A percentile compares a stretch with the other conserved stretches of the same genome.
These are phyloP conservation scores for Silurus asotus DNA, from an alignment of 2,113 vertebrate species.

Conservation along the genomic window DNA sequence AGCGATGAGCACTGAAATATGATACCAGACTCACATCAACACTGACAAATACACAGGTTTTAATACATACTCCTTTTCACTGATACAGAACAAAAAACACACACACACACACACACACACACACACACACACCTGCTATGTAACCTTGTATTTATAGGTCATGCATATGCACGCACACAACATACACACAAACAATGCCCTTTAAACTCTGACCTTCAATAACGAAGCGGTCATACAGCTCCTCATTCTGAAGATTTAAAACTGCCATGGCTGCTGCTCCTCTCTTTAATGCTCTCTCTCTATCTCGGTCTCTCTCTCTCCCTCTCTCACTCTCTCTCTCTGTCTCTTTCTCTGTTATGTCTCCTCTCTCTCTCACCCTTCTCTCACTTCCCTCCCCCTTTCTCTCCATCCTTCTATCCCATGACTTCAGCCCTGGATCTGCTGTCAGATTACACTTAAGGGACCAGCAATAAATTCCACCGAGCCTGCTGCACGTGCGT, in stretches of 20 bases:
- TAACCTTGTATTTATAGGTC: not conserved
- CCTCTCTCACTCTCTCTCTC: not conserved
- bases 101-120: not conserved
- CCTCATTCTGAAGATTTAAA: conserved; percentile 69
- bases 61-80: not conserved
- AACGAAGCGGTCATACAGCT: conserved; percentile 63
- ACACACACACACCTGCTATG: not conserved
- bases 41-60: not conserved
- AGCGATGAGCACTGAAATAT: not conserved
- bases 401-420: conserved; percentile 46
- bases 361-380: not conserved
- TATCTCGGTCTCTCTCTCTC: not conserved
- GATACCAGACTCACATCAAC: not conserved
- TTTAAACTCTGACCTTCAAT: conserved; percentile 67
- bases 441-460: conserved; percentile 56
- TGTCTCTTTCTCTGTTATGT: not conserved
- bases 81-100: not conserved
- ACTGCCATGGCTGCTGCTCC: conserved; percentile 63
- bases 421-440: conserved; percentile 54
- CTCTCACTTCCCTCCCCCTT: conserved; percentile 4
- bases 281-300: not conserved
- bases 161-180: not conserved
- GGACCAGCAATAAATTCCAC: conserved; percentile 44
- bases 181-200: conserved; percentile 2
- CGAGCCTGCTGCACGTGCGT: conserved; percentile 23